Percentiles rank a stretch among this genome's conserved stretches.
phyloP scores from a whole-genome alignment of 2,888 invertebrate genomes.

The Drosophila pseudotalamancana region DNA sequence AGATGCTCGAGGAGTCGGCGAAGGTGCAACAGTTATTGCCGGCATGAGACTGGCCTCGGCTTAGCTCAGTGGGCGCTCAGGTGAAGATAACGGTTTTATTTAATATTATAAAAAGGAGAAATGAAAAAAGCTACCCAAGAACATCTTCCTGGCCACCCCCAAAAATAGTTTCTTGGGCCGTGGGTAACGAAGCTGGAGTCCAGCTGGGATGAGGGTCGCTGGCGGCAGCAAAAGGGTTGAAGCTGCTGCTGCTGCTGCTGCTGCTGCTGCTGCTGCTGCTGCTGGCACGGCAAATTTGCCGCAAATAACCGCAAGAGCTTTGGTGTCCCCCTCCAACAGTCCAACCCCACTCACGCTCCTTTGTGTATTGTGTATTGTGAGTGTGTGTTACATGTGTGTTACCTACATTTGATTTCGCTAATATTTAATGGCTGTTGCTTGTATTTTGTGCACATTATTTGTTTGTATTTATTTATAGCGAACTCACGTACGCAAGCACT shows the following conservation, averaged over 20 bases:
- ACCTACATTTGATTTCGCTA: slow-evolving; percentile 61
- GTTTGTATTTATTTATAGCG: slow-evolving; percentile 32
- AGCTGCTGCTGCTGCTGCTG: slow-evolving; percentile 14
- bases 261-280: too few relatives aligned
- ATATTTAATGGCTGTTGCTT: slow-evolving; percentile 62
- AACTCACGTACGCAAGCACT: slow-evolving; percentile 3
- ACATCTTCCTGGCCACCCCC: not conserved
- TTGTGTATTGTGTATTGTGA: slow-evolving; percentile 9
- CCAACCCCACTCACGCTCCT: not conserved
- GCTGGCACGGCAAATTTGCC: slow-evolving; percentile 15
- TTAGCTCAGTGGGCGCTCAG: not conserved
- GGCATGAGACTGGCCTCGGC: not conserved
- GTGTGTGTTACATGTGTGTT: slow-evolving; percentile 17
- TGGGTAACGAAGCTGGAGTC: not conserved
- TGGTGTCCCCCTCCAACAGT: not conserved
- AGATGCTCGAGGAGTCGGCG: not conserved
- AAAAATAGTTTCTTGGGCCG: too few relatives aligned
- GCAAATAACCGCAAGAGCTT: slow-evolving; percentile 25
- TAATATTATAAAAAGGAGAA: too few relatives aligned
- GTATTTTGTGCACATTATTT: slow-evolving; percentile 58
- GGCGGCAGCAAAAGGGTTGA: slow-evolving; percentile 5
- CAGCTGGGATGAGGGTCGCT: not conserved
- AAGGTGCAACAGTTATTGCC: slow-evolving; percentile 53
- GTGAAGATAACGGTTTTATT: too few relatives aligned
- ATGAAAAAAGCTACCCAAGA: not conserved